Conservation (phyloP, 2,113 vertebrate species). For the Crotalus helleri region DNA sequence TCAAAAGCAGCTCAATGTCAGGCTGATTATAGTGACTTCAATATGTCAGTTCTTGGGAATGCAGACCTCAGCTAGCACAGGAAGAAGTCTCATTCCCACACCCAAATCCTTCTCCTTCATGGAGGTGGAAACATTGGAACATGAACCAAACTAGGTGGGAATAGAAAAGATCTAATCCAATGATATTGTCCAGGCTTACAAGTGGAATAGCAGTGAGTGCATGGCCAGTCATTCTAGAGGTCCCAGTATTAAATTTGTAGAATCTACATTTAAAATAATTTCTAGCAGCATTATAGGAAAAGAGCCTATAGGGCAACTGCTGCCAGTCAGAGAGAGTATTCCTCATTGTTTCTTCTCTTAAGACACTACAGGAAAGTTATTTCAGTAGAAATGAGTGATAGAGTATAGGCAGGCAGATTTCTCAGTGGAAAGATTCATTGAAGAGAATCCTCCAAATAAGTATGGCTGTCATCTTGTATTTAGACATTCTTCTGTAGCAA, state of each 20-base stretch:
- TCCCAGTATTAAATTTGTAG: not conserved
- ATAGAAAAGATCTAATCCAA: no score
- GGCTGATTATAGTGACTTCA: not conserved
- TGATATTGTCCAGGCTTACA: not conserved
- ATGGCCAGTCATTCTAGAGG: not conserved
- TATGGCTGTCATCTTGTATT: not conserved
- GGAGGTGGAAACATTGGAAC: not conserved
- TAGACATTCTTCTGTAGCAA: not conserved
- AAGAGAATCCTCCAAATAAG: not conserved
- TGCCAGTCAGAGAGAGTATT: not conserved
- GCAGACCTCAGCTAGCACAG: not conserved
- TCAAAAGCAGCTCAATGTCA: constrained; percentile 1
- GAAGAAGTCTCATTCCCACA: not conserved
- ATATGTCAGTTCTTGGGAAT: not conserved
- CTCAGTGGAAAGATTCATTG: not conserved
- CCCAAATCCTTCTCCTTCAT: not conserved
- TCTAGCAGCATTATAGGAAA: not conserved
- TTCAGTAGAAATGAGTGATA: not conserved
- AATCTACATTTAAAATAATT: not conserved
- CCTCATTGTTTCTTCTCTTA: not conserved
- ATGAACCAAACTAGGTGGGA: not conserved
- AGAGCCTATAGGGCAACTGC: not conserved
- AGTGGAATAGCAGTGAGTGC: not conserved
- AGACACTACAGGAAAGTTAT: not conserved
- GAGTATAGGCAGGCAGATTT: not conserved